These are phyloP conservation scores for Whitmania pigra DNA, from an alignment of 1,140 invertebrate genomes.

Conservation along the genomic window DNA sequence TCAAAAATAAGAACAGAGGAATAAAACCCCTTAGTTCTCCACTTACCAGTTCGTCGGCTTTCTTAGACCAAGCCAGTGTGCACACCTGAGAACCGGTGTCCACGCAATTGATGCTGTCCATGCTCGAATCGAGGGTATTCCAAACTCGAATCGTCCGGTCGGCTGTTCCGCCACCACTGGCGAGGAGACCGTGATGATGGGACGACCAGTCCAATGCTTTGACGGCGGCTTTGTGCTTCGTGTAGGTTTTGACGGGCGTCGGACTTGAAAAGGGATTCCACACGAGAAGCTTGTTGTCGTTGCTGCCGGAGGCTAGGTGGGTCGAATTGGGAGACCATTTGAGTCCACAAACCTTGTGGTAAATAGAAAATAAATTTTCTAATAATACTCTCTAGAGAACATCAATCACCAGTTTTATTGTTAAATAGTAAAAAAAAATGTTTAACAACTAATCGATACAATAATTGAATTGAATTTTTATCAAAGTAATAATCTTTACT, in stretches of 20 bases:
- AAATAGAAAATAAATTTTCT: conserved; percentile 42
- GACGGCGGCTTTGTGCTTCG: conserved; percentile 49
- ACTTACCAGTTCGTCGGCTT: conserved; percentile 84
- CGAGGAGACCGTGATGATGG: conserved; percentile 74
- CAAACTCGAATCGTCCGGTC: conserved; percentile 70
- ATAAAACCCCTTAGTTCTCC: conserved; percentile 47
- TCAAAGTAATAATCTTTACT: too few relatives aligned
- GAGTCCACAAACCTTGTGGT: conserved; percentile 78
- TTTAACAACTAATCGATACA: too few relatives aligned
- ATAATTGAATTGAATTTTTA: too few relatives aligned
- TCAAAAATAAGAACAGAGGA: too few relatives aligned
- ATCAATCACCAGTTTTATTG: too few relatives aligned
- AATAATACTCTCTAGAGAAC: too few relatives aligned
- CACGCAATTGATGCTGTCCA: conserved; percentile 64
- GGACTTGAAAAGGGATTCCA: conserved; percentile 50
- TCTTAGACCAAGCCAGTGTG: conserved; percentile 74
- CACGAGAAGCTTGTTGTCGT: conserved; percentile 84
- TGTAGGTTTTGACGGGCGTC: conserved; percentile 32
- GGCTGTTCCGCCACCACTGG: conserved; percentile 87
- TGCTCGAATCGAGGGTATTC: conserved; percentile 60
- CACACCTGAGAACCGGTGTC: conserved; percentile 90
- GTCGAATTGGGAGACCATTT: conserved; percentile 77
- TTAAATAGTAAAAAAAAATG: too few relatives aligned
- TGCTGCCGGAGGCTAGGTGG: conserved; percentile 85
- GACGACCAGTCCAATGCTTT: conserved; percentile 87